These are phyloP conservation scores for Pangasius macronema DNA, from an alignment of 2,797 vertebrate species.

Conservation along the genomic window DNA sequence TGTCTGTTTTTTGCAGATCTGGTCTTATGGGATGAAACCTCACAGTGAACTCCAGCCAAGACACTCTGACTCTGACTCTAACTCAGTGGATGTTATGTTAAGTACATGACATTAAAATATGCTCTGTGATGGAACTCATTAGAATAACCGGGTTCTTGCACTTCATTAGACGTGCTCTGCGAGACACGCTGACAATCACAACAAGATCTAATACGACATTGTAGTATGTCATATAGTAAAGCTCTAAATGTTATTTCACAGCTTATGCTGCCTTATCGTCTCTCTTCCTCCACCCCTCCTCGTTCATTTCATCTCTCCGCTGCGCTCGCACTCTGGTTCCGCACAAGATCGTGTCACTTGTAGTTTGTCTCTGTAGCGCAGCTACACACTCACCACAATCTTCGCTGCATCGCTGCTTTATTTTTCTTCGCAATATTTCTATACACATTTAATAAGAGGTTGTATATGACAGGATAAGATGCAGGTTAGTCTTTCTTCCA, in stretches of 20 bases:
- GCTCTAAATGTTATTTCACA: not conserved
- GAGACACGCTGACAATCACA: not conserved
- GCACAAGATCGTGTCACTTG: not conserved
- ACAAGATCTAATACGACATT: not conserved
- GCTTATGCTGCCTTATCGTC: not conserved
- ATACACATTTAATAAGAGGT: not conserved
- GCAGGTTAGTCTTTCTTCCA: not conserved
- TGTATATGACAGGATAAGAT: not conserved
- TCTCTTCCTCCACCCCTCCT: not conserved
- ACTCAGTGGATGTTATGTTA: not conserved
- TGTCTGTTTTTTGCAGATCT: conserved; percentile 4
- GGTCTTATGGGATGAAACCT: conserved; percentile 6
- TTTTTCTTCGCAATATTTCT: not conserved
- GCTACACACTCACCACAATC: not conserved
- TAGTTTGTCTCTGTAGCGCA: not conserved
- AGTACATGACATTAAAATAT: not conserved
- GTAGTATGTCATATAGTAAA: not conserved
- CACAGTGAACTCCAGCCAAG: not conserved
- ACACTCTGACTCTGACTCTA: not conserved
- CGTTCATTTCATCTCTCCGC: not conserved
- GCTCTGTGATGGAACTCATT: not conserved
- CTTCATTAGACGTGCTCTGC: not conserved
- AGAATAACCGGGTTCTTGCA: not conserved
- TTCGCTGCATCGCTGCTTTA: not conserved
- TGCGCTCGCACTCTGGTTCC: not conserved